These are phyloP conservation scores for Cerastoderma edule DNA, from an alignment of 2,888 invertebrate genomes.

Conservation along the genomic window DNA sequence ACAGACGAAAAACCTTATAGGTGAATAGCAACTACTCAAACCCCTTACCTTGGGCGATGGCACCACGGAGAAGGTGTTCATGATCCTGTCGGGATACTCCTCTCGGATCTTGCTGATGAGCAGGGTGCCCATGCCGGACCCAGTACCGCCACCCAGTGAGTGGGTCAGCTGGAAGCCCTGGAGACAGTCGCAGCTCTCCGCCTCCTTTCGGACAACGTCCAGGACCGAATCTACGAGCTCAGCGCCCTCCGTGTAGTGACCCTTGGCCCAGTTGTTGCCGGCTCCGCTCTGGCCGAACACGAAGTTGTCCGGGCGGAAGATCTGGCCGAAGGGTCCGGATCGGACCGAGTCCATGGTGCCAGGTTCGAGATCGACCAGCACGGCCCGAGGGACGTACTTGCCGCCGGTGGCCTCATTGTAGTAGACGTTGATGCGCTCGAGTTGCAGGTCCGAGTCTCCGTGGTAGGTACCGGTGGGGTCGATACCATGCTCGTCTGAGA, in stretches of 20 bases:
- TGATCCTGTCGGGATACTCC: slow-evolving; percentile 85
- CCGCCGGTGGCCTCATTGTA: slow-evolving; percentile 90
- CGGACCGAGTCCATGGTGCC: slow-evolving; percentile 98
- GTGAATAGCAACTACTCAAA: no score
- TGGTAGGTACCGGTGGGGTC: slow-evolving; percentile 74
- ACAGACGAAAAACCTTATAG: no score
- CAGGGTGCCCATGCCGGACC: slow-evolving; percentile 94
- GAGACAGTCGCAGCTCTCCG: slow-evolving; percentile 80
- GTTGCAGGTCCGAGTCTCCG: slow-evolving; percentile 93
- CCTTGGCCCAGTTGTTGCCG: slow-evolving; percentile 91
- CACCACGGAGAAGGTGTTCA: slow-evolving; percentile 98
- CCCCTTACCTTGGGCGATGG: slow-evolving; percentile 91
- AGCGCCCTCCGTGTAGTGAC: slow-evolving; percentile 96
- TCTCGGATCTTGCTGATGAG: slow-evolving; percentile 98
- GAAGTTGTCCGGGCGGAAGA: slow-evolving; percentile 92
- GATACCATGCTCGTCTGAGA: slow-evolving; percentile 86
- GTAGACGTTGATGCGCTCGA: slow-evolving; percentile 95
- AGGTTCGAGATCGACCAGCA: slow-evolving; percentile 96
- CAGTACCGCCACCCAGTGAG: slow-evolving; percentile 94
- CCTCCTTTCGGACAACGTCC: slow-evolving; percentile 80
- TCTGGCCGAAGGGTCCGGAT: slow-evolving; percentile 94
- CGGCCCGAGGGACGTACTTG: slow-evolving; percentile 96
- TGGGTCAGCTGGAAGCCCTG: slow-evolving; percentile 83
- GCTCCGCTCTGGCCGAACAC: slow-evolving; percentile 90
- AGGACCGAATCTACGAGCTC: slow-evolving; percentile 80